A percentile compares a stretch with the other conserved stretches of the same genome.
phyloP scores from a whole-genome alignment of 2,888 invertebrate genomes.

The Carabus problematicus region DNA sequence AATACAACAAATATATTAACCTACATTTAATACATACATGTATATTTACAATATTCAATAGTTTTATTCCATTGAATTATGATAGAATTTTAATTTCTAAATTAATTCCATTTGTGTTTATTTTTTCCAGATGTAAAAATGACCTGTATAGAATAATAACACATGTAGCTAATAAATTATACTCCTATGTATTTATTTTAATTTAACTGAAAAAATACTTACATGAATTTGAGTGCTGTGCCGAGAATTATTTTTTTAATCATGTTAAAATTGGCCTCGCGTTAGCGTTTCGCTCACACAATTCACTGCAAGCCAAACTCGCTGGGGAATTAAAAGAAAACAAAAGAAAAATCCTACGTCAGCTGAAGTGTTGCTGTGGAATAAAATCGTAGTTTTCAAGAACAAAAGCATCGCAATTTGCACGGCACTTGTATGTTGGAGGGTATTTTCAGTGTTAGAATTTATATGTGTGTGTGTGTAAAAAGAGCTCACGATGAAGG shows the following conservation, averaged over 20 bases:
- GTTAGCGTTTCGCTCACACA: slow-evolving; percentile 3
- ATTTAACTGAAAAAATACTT: no score
- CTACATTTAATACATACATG: no score
- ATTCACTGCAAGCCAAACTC: background rate
- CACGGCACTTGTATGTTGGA: slow-evolving; percentile 16
- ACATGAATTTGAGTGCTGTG: no score
- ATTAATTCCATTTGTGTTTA: no score
- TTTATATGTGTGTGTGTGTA: background rate
- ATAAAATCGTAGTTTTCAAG: slow-evolving; percentile 6
- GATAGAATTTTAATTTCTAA: no score
- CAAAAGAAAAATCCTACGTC: slow-evolving; percentile 6
- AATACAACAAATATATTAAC: no score
- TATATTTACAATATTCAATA: no score
- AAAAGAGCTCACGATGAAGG: background rate
- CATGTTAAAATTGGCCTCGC: background rate
- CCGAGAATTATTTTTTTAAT: no score
- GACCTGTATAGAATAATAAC: background rate
- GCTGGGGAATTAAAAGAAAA: slow-evolving; percentile 4
- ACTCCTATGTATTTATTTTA: no score
- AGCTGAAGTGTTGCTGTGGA: slow-evolving; percentile 5
- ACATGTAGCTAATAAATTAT: background rate
- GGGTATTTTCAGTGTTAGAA: background rate
- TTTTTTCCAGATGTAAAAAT: background rate
- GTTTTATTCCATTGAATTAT: no score
- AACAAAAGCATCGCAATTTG: slow-evolving; percentile 15